Evolutionary conservation across 2,888 invertebrate genomes (phyloP).

Genomic region (Chaetogeoica ovagalla): DNA sequence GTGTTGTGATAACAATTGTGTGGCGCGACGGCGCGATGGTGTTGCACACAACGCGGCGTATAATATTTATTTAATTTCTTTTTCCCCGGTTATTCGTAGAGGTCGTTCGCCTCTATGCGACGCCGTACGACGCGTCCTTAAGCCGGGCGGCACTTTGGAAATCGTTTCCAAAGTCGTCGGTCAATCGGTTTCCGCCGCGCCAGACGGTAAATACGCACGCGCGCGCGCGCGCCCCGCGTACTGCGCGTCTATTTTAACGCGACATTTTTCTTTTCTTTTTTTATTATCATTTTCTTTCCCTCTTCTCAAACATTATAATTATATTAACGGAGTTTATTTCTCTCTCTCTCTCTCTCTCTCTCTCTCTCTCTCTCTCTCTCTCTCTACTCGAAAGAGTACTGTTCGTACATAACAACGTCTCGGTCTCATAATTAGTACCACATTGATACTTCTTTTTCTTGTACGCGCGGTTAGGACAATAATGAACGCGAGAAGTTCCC

Average conservation of each 20-base stretch:
- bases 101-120: constrained; percentile 34
- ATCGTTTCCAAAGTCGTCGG: constrained; percentile 22
- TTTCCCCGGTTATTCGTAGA: constrained; percentile 11
- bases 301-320: neutral
- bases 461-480: constrained; percentile 2
- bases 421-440: constrained; percentile 43
- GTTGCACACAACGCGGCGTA: no score
- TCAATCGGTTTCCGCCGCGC: neutral
- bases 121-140: neutral
- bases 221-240: neutral
- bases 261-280: constrained; percentile 30
- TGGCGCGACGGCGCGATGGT: no score
- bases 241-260: constrained; percentile 40
- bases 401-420: constrained; percentile 10
- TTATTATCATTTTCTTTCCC: no score
- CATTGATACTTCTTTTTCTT: constrained; percentile 1
- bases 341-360: neutral
- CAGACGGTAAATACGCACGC: neutral
- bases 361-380: neutral
- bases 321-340: constrained; percentile 14
- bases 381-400: constrained; percentile 20
- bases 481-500: no score
- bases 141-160: constrained; percentile 33
- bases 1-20: no score
- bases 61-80: neutral